These are phyloP conservation scores for Eumeta japonica DNA, from an alignment of 1,140 invertebrate genomes.

Conservation along the genomic window DNA sequence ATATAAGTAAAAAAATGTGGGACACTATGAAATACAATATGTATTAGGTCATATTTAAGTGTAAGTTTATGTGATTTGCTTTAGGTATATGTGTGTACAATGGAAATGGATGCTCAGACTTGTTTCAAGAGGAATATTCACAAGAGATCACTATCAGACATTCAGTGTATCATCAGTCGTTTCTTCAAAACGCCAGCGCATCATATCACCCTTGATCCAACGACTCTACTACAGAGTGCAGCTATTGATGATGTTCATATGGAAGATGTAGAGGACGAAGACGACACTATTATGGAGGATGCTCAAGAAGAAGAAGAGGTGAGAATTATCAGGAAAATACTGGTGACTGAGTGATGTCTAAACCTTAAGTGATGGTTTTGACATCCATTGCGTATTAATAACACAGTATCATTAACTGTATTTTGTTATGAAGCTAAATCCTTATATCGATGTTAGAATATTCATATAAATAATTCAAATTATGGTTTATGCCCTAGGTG, in stretches of 20 bases:
- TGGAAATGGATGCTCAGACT: slow-evolving; percentile 73
- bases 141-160: slow-evolving; percentile 75
- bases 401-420: no score
- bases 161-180: slow-evolving; percentile 70
- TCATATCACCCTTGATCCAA: slow-evolving; percentile 72
- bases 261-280: slow-evolving; percentile 58
- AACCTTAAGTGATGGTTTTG: slow-evolving; percentile 1
- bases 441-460: no score
- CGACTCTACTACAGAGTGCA: slow-evolving; percentile 78
- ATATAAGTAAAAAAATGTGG: no score
- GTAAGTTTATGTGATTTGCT: slow-evolving; percentile 18
- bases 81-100: slow-evolving; percentile 84
- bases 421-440: no score
- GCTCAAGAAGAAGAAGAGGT: slow-evolving; percentile 40
- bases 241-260: slow-evolving; percentile 62
- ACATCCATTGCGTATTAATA: not conserved
- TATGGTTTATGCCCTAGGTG: no score
- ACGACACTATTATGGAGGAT: slow-evolving; percentile 49
- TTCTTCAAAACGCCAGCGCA: slow-evolving; percentile 78
- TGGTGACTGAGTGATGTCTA: slow-evolving; percentile 17
- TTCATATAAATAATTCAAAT: no score
- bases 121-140: slow-evolving; percentile 86
- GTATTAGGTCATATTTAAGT: not conserved
- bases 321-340: slow-evolving; percentile 14
- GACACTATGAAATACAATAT: not conserved